Conservation (phyloP, 2,888 invertebrate species). For the Calameuta pallipes region DNA sequence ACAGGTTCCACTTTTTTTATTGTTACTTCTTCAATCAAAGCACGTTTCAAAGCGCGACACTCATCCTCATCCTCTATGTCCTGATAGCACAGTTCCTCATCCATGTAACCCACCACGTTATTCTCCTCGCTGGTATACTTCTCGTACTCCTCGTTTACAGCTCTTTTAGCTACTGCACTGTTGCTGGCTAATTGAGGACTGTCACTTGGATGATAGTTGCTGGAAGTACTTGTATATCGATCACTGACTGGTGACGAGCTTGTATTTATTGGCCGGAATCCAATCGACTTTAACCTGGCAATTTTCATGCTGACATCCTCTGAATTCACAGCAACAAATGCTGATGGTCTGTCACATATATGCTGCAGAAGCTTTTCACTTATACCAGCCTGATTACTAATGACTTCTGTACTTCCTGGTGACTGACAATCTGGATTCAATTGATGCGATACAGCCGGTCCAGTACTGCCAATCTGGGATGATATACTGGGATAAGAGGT, state of each 20-base stretch:
- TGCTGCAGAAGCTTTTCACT: not conserved
- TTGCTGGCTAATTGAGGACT: conserved; percentile 14
- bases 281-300: conserved; percentile 56
- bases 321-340: conserved; percentile 57
- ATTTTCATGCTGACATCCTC: conserved; percentile 48
- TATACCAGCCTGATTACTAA: not conserved
- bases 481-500: not conserved
- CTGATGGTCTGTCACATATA: conserved; percentile 36
- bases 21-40: not conserved
- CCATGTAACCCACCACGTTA: conserved; percentile 57
- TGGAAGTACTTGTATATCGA: not conserved
- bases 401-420: not conserved
- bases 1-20: not conserved
- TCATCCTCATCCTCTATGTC: conserved; percentile 57
- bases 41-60: not conserved
- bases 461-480: not conserved
- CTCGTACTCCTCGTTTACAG: conserved; percentile 55
- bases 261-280: conserved; percentile 54
- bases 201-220: conserved; percentile 4
- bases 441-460: not conserved
- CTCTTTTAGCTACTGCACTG: conserved; percentile 34
- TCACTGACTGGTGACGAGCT: conserved; percentile 10
- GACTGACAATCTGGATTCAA: not conserved
- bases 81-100: conserved; percentile 56
- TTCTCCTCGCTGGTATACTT: conserved; percentile 59